These are phyloP conservation scores for Tricholaema leucomelas DNA, from an alignment of 2,113 vertebrate species.

Conservation along the genomic window DNA sequence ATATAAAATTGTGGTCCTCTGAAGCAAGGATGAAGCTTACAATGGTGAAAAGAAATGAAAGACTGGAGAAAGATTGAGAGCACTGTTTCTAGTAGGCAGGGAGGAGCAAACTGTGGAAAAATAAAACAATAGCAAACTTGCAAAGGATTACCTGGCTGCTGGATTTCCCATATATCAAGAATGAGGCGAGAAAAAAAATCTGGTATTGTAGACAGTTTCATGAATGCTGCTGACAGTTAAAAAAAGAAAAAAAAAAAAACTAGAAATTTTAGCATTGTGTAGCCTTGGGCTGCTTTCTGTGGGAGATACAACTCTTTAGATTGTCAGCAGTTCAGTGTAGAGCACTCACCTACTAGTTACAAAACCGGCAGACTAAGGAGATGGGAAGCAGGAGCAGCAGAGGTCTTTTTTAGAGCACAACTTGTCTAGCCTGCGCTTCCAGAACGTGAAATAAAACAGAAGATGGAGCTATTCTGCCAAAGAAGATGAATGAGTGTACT, in stretches of 20 bases:
- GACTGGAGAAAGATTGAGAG: neutral
- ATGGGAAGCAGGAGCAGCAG: neutral
- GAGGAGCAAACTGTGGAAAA: neutral
- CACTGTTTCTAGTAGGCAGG: neutral
- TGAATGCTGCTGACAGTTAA: neutral
- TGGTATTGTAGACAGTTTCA: neutral
- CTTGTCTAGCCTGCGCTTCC: neutral
- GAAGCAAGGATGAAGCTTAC: neutral
- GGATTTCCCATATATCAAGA: neutral
- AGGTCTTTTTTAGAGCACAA: neutral
- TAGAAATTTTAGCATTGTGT: neutral
- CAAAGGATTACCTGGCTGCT: neutral
- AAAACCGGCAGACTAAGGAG: neutral
- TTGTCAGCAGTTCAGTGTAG: neutral
- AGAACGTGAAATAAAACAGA: slow-evolving; percentile 60
- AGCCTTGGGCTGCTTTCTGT: neutral
- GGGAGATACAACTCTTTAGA: neutral
- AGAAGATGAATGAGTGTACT: slow-evolving; percentile 47
- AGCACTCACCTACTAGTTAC: neutral
- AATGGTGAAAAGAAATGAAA: neutral
- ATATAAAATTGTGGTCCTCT: neutral
- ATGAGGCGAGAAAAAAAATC: neutral
- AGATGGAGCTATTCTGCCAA: slow-evolving; percentile 72
- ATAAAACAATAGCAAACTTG: neutral
- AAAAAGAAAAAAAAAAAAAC: neutral